Evolutionary conservation across 2,113 vertebrate genomes (phyloP), one percentile per base, ranked within the genome.

Genomic region (Cathartes aura): DNA sequence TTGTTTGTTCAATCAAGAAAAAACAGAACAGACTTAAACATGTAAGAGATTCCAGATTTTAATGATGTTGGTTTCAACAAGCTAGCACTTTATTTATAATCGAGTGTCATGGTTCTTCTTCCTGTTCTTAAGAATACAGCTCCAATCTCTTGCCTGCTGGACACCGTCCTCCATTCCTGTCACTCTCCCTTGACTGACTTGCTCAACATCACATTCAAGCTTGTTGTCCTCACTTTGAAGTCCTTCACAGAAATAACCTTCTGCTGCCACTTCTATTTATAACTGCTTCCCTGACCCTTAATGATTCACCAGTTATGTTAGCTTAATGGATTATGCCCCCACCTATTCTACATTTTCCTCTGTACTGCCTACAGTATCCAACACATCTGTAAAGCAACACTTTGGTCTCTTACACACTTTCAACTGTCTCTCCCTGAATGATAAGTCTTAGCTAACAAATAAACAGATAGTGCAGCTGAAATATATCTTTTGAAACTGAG

Each of bases 191-290:
- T 73, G 71, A 56, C 53, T 75, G 62, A 66, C 29, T 86, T 9
- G 16, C 26, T 92, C 72, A 81, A 32, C 22, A 15, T 45, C 62
- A 62, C 48, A 22, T 60, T 70, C 53, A 74, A 42, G n/a, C 15
- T 78, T 71, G 59, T 92, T 52, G 34, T 52, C 32, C 58, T 92
- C 34, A 9, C 80, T 58, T 67, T 59, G 63, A 93, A 90, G 56
- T 59, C 64, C 72, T 58, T 64, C 79, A 86, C 64, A 92, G 59
- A 71, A 93, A 74, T 78, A 92, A 84, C 71, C 47, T 81, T 66
- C 88, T 83, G 55, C 50, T 68, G 55, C 43, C 75, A 43, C 32
- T 89, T 74, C 86, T 93, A 73, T 94, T 94, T 95, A 83, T 92
- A 94, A 43, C 47, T 62, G 36, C 11, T 73, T 87, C 64, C 36